Conservation (phyloP, 2,888 invertebrate genomes). For the Drosophila anomalata region DNA sequence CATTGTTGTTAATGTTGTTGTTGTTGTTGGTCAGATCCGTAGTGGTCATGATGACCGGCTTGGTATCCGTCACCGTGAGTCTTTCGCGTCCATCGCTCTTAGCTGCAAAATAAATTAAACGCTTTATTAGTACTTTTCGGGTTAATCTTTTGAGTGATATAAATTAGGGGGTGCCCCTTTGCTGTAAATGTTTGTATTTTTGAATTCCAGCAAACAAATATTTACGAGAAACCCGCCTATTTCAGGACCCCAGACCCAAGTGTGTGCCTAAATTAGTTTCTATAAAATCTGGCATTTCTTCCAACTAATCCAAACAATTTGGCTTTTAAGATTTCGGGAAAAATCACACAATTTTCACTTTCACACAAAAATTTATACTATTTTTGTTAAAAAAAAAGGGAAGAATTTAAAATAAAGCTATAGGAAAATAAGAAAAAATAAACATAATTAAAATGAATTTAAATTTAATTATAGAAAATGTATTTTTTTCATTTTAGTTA, state of each 20-base stretch:
- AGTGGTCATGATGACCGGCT: constrained; percentile 77
- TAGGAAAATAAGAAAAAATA: background rate
- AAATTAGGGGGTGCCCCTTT: background rate
- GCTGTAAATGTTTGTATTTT: background rate
- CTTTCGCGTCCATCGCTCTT: constrained; percentile 84
- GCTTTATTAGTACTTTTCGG: background rate
- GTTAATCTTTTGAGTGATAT: background rate
- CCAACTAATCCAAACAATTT: constrained; percentile 1
- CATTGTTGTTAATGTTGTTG: constrained; percentile 37
- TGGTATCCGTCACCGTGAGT: constrained; percentile 82
- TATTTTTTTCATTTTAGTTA: too few relatives aligned
- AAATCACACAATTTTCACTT: background rate
- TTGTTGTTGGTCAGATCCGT: constrained; percentile 61
- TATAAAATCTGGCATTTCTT: background rate
- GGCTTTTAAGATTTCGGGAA: background rate
- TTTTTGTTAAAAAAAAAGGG: background rate
- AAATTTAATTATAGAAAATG: too few relatives aligned
- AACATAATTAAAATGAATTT: too few relatives aligned
- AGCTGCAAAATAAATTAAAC: constrained; percentile 61
- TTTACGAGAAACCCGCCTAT: background rate
- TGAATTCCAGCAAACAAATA: background rate
- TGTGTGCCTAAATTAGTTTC: background rate
- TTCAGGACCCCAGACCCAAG: background rate
- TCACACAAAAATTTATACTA: background rate
- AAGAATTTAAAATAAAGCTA: background rate